Conservation (phyloP, 2,888 invertebrate species). For the Cinara cedri region DNA sequence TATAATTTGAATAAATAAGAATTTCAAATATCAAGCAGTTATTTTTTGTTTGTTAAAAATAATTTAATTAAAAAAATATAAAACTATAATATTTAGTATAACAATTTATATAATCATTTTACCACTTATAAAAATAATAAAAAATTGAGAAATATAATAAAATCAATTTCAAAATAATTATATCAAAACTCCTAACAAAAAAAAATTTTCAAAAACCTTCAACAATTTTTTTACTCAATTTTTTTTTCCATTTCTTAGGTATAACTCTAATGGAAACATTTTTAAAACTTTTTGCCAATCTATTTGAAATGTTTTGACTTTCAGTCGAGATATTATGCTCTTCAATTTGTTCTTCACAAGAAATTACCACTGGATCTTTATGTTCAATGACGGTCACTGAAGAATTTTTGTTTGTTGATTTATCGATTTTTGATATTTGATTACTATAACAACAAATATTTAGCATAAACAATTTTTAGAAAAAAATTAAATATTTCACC, state of each 20-base stretch:
- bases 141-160: too few relatives aligned
- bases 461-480: neutral
- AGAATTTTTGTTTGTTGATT: neutral
- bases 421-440: neutral
- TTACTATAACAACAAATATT: neutral
- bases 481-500: neutral
- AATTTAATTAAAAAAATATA: too few relatives aligned
- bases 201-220: too few relatives aligned
- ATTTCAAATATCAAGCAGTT: too few relatives aligned
- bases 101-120: too few relatives aligned
- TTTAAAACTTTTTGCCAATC: conserved; percentile 17
- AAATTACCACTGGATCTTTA: neutral
- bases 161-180: too few relatives aligned
- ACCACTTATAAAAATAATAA: too few relatives aligned
- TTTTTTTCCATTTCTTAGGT: conserved; percentile 33
- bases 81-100: too few relatives aligned
- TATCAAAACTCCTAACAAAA: too few relatives aligned
- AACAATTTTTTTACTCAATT: neutral
- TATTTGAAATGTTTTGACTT: conserved; percentile 16
- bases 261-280: conserved; percentile 20
- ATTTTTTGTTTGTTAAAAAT: too few relatives aligned
- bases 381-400: neutral
- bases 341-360: neutral
- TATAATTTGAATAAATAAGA: too few relatives aligned
- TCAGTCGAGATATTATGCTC: neutral